Conservation (phyloP, 2,797 vertebrate species). For the Borostomias antarcticus region DNA sequence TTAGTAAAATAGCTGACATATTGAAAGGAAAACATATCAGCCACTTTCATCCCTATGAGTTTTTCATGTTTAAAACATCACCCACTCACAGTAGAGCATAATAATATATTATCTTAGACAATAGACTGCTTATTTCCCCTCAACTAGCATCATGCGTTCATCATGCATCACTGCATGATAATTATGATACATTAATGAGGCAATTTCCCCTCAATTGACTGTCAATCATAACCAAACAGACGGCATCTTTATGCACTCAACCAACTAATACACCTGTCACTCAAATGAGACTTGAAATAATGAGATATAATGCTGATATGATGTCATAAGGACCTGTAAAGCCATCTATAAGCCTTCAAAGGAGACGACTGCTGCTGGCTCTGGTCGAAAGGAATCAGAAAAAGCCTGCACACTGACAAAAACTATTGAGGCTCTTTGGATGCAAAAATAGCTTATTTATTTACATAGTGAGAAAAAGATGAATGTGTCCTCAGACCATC, state of each 20-base stretch:
- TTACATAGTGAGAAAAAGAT: too few relatives aligned
- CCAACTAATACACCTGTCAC: background rate
- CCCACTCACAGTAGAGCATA: background rate
- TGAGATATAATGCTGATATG: background rate
- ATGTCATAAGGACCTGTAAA: background rate
- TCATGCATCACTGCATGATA: background rate
- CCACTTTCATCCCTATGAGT: background rate
- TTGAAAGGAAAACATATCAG: background rate
- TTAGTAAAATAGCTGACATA: background rate
- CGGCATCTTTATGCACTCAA: background rate
- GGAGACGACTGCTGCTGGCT: background rate
- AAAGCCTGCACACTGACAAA: too few relatives aligned
- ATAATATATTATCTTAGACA: background rate
- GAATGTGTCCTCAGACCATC: too few relatives aligned
- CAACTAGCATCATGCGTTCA: background rate
- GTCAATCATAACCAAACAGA: background rate
- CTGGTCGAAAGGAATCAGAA: too few relatives aligned
- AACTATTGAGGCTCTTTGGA: too few relatives aligned
- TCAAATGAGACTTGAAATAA: background rate
- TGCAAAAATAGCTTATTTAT: too few relatives aligned
- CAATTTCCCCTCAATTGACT: background rate
- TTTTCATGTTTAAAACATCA: conserved; percentile 6
- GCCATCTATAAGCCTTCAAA: background rate
- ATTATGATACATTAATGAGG: background rate
- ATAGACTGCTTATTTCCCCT: background rate